Conservation (phyloP, 64 coral and sea anemone species). For the Montipora cactus region DNA sequence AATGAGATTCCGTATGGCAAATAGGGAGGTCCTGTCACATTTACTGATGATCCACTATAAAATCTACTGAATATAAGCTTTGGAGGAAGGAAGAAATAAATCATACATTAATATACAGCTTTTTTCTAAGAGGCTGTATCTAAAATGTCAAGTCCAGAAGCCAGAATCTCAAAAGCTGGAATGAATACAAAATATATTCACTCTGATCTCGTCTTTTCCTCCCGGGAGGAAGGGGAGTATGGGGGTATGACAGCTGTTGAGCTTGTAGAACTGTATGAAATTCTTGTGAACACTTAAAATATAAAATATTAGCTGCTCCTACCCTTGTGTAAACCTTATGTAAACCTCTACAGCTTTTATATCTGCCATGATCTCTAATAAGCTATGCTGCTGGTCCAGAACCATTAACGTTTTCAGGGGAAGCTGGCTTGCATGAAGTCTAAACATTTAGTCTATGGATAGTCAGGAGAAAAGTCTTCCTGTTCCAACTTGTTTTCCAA, state of each 20-base stretch:
- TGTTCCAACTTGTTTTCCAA: too few species aligned
- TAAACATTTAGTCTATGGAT: too few species aligned
- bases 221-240: neutral
- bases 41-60: constrained; percentile 16
- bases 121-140: neutral
- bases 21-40: constrained; percentile 18
- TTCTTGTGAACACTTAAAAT: neutral
- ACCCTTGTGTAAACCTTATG: neutral
- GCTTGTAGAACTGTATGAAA: neutral
- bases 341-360: neutral
- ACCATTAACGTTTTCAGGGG: neutral
- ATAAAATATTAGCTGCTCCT: neutral
- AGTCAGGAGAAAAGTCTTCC: too few species aligned
- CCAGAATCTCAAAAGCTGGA: neutral
- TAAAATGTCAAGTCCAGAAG: neutral
- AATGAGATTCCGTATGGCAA: constrained; percentile 1
- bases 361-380: neutral
- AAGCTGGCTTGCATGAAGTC: too few species aligned
- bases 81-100: neutral
- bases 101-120: neutral
- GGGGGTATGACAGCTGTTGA: neutral
- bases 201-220: neutral
- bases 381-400: neutral
- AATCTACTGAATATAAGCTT: constrained; percentile 5
- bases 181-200: neutral